phyloP scores from a whole-genome alignment of 2,113 vertebrate species.

The Alligator mississippiensis region DNA sequence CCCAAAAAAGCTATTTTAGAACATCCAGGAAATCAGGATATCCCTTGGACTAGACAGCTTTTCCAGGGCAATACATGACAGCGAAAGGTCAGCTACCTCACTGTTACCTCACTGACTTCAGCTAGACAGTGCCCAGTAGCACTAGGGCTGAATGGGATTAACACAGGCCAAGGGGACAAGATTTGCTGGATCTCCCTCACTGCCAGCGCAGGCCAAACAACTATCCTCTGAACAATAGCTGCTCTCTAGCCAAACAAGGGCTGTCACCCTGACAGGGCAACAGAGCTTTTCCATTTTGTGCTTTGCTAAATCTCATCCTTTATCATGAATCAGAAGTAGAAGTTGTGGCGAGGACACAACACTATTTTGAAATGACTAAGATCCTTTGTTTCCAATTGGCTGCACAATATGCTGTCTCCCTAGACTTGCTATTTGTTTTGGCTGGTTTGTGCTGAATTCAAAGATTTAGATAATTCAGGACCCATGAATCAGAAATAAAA shows the following conservation, averaged over 20 bases:
- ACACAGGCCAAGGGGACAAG: neutral
- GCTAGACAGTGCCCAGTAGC: neutral
- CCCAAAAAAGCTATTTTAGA: neutral
- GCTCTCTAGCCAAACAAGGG: neutral
- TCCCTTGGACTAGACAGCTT: too few relatives aligned
- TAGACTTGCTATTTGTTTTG: neutral
- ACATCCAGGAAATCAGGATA: neutral
- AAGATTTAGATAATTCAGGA: neutral
- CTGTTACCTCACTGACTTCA: neutral
- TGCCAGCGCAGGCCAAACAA: neutral
- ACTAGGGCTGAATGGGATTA: neutral
- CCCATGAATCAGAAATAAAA: neutral
- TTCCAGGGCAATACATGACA: neutral
- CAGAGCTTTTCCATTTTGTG: neutral
- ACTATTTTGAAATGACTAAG: neutral
- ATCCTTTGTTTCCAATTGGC: neutral
- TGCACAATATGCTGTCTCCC: neutral
- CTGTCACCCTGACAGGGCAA: neutral
- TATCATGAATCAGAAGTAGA: neutral
- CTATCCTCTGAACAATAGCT: neutral
- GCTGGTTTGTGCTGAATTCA: neutral
- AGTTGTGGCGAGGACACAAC: neutral
- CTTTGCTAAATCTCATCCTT: neutral
- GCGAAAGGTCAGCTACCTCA: too few relatives aligned
- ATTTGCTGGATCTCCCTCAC: neutral